Evolutionary conservation across 2,797 vertebrate species (phyloP), one percentile per base, ranked within the genome.

Genomic region (Linurgus olivaceus): DNA sequence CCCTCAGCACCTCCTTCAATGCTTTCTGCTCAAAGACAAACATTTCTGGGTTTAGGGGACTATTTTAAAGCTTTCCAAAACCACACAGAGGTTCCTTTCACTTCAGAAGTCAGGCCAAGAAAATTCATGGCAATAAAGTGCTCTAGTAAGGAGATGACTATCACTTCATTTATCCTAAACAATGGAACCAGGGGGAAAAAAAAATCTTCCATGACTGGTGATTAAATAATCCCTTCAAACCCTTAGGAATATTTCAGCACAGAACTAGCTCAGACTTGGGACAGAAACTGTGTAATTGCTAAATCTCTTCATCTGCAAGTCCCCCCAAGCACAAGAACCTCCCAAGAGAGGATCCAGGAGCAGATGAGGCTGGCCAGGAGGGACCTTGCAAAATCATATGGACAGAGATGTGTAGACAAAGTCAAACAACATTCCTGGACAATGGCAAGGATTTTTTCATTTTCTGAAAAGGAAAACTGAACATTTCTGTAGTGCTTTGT

Each of bases 41-140:
- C 38, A 26, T 42, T 76, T 67, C 63, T 85, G 52, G 51, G 3
- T 82, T 71, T 51, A 91, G n/a, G 50, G 57, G 29, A 38, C 45
- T 76, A 51, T 62, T 92, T 77, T 45, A 79, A 76, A 87, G 74
- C 72, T 57, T 87, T 77, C 50, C 72, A 89, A 86, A 93, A 91
- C 55, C 51, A 83, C 45, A 67, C 0, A 1, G 17, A 37, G n/a
- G 38, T 74, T 86, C 52, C 63, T 80, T 35, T 52, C 25, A 67
- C 75, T 91, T 86, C 57, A 82, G 63, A 96, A 75, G 68, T 63
- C 37, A 48, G 48, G 88, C 83, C 90, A 93, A 92, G 89, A 80
- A 85, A 82, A 89, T 79, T 71, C 38, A 65, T 4, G 61, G 82
- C 52, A 89, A 75, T 72, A 58, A 91, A 83, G 70, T 18, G 45